Percentiles rank a stretch among this genome's conserved stretches.
These are phyloP conservation scores for Leptinotarsa haldemani DNA, from an alignment of 2,888 invertebrate genomes.

Conservation along the genomic window DNA sequence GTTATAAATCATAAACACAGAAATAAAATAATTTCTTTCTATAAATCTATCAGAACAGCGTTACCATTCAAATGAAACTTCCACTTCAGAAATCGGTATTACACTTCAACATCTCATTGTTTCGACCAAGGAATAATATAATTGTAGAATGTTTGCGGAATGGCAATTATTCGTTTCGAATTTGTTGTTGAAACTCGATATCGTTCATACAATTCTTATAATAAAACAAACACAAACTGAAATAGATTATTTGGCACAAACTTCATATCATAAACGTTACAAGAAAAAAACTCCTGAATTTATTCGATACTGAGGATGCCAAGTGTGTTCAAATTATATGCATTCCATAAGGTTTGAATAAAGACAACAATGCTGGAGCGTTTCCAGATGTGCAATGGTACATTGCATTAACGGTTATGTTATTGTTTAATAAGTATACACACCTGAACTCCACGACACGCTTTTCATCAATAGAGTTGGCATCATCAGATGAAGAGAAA, in stretches of 20 bases:
- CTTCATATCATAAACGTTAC: slow-evolving; percentile 5
- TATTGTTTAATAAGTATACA: not conserved
- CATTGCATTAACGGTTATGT: not conserved
- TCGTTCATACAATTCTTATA: slow-evolving; percentile 16
- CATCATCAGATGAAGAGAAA: too few relatives aligned
- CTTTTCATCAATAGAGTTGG: too few relatives aligned
- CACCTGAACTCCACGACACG: too few relatives aligned
- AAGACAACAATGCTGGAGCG: not conserved
- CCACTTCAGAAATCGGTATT: not conserved
- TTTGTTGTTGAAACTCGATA: slow-evolving; percentile 17
- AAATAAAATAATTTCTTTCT: too few relatives aligned
- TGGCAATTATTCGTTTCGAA: slow-evolving; percentile 15
- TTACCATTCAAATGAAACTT: too few relatives aligned
- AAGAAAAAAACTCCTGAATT: slow-evolving; percentile 2
- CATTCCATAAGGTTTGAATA: not conserved
- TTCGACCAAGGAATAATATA: not conserved
- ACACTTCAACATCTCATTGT: not conserved
- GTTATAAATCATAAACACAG: too few relatives aligned
- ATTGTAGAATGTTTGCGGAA: slow-evolving; percentile 1
- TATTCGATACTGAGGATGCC: slow-evolving; percentile 7
- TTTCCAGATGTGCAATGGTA: not conserved
- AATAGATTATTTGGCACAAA: slow-evolving; percentile 25
- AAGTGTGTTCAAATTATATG: not conserved
- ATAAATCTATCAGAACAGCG: too few relatives aligned
- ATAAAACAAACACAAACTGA: slow-evolving; percentile 26